Evolutionary conservation across 2,797 vertebrate species (phyloP), one percentile per base, ranked within the genome.

Genomic region (Eptatretus atami): DNA sequence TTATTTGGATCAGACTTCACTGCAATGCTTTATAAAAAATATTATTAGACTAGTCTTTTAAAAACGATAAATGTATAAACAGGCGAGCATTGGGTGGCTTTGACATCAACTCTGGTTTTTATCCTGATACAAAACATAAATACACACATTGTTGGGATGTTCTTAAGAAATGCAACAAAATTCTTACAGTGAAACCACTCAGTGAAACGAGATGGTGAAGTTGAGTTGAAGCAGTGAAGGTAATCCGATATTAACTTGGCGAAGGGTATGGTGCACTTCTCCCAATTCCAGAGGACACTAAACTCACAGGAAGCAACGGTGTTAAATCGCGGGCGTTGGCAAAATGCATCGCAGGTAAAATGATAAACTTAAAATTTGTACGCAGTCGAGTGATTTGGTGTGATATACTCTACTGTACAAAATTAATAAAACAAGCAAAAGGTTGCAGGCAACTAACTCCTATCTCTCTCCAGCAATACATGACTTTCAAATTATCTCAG

Each of bases 301-400:
- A 25, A 15, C 13, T 52, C 15, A 25, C 15, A 3, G 13, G 63
- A 63, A 63, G 63, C 63, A 63, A 63, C 12, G 15, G 63, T 13
- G 63, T 63, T 19, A 63, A 63, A 63, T 15, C n/a, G 11, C 63
- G 11, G 63, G 3, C 15, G 8, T 13, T n/a, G 19, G 63, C 63
- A 63, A 63, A 63, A 63, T 63, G 19, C 12, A 63, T 31, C 11
- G 11, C 63, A 63, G 63, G 63, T 63, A 63, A 63, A 44, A 63
- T 63, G 63, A 13, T 63, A 11, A 24, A 63, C 13, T 63, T 63
- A 4, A 15, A 14, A 63, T n/a, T 63, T 63, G 12, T 63, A n/a
- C 19, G 12, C 31, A 44, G 31, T 8, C 31, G 4, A 44, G 31
- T 44, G 31, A 8, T 44, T 44, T 44, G 31, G 31, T 44, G 6